phyloP scores from a whole-genome alignment of 2,797 vertebrate genomes.

The Amazona finschi region DNA sequence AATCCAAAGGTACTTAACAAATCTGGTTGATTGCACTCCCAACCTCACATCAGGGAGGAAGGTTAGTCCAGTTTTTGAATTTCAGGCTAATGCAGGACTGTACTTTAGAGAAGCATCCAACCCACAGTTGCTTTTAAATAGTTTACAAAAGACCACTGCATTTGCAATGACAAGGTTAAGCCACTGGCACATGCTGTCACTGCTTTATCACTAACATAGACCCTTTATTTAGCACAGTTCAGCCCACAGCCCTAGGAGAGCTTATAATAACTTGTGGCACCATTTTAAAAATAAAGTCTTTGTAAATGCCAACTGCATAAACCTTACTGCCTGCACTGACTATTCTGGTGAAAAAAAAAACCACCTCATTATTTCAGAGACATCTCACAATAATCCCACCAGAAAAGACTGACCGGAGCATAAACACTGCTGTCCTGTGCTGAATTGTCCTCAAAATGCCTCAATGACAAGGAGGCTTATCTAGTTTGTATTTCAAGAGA shows the following conservation, averaged over 20 bases:
- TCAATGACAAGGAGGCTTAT: background rate
- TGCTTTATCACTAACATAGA: background rate
- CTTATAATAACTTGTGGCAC: background rate
- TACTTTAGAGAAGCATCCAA: background rate
- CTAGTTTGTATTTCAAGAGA: background rate
- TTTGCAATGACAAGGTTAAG: background rate
- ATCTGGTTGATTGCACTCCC: background rate
- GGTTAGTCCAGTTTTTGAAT: too few relatives aligned
- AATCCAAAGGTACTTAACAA: slow-evolving; percentile 31
- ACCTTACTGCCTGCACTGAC: background rate
- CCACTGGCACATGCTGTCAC: background rate
- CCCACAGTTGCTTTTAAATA: background rate
- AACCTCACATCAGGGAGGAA: background rate
- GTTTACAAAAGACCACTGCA: background rate
- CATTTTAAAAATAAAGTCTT: background rate
- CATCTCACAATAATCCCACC: background rate
- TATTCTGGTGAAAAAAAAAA: background rate
- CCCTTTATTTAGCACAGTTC: background rate
- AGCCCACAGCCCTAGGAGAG: background rate
- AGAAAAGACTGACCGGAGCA: background rate
- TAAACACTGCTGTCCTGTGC: background rate
- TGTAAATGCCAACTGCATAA: background rate
- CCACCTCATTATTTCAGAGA: background rate
- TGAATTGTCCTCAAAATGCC: background rate
- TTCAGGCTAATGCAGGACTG: background rate